These are phyloP conservation scores for Drosophila miranda DNA, from an alignment of 1,140 invertebrate species.

Conservation along the genomic window DNA sequence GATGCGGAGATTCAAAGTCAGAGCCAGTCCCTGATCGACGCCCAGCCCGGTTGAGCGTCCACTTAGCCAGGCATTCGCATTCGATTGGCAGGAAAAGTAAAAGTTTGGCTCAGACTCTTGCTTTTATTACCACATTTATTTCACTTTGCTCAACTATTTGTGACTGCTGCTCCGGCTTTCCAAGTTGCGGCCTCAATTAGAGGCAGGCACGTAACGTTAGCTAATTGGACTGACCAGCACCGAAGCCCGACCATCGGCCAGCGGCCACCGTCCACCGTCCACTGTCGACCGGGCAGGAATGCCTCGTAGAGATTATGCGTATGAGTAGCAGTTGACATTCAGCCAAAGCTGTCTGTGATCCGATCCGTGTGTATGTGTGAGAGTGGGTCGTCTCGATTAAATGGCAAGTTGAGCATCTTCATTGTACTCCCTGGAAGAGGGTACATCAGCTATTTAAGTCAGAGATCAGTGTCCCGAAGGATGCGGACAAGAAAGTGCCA, in stretches of 20 bases:
- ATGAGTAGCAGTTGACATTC: constrained; percentile 69
- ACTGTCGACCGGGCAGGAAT: constrained; percentile 16
- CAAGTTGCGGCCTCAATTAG: constrained; percentile 64
- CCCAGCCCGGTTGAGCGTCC: neutral
- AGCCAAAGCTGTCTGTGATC: constrained; percentile 39
- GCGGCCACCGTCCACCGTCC: neutral
- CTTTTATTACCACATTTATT: constrained; percentile 47
- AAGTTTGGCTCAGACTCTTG: constrained; percentile 41
- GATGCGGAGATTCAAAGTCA: constrained; percentile 33
- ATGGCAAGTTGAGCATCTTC: constrained; percentile 56
- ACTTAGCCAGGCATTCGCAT: constrained; percentile 11
- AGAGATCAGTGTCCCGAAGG: neutral
- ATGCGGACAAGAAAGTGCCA: too few relatives aligned
- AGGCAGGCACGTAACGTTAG: constrained; percentile 70
- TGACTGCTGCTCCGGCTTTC: constrained; percentile 42
- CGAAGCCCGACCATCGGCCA: neutral
- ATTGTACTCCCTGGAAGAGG: constrained; percentile 16
- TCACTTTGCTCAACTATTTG: constrained; percentile 40
- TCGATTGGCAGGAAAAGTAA: constrained; percentile 55
- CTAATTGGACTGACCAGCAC: constrained; percentile 43
- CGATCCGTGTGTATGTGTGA: constrained; percentile 11
- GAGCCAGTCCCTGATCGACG: neutral
- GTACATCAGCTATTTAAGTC: constrained; percentile 19
- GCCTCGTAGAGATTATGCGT: constrained; percentile 53
- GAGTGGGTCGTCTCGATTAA: constrained; percentile 46